A percentile compares a stretch with the other conserved stretches of the same genome.
Conservation (phyloP, 2,797 vertebrate species). For the Lindbergichthys nudifrons region DNA sequence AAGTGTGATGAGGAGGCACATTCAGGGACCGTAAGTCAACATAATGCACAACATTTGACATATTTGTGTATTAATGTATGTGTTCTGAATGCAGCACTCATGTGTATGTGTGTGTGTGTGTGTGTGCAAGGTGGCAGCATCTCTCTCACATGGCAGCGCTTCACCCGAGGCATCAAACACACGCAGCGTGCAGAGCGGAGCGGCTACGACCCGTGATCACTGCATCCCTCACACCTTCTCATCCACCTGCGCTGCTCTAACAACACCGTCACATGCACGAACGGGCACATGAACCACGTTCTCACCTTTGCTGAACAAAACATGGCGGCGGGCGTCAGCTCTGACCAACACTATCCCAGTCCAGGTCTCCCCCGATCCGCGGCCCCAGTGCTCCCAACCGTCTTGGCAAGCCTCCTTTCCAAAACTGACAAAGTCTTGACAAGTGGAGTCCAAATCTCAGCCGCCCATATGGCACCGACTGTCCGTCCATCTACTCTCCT, state of each 20-base stretch:
- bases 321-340: constrained; percentile 62
- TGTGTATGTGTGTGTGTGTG: constrained; percentile 7
- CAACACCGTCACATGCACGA: not conserved
- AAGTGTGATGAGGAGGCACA: constrained; percentile 3
- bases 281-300: not conserved
- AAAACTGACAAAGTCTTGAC: constrained; percentile 44
- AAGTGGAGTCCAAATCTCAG: constrained; percentile 57
- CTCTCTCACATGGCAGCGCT: constrained; percentile 3
- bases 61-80: not conserved
- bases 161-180: constrained; percentile 30
- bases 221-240: constrained; percentile 20
- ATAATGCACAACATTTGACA: not conserved
- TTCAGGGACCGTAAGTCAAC: not conserved
- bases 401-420: constrained; percentile 53
- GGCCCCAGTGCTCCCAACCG: constrained; percentile 17
- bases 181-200: not conserved
- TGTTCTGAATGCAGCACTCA: not conserved
- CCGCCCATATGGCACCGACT: constrained; percentile 66
- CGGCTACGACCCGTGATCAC: constrained; percentile 8
- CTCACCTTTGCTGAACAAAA: constrained; percentile 80
- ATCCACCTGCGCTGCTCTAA: constrained; percentile 25
- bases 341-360: constrained; percentile 15
- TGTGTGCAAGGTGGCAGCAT: not conserved
- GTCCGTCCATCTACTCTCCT: constrained; percentile 53
- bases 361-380: constrained; percentile 24